A percentile compares a stretch with the other conserved stretches of the same genome.
These are phyloP conservation scores for Typhlomys cinereus DNA, from an alignment of 2,113 vertebrate species.

Conservation along the genomic window DNA sequence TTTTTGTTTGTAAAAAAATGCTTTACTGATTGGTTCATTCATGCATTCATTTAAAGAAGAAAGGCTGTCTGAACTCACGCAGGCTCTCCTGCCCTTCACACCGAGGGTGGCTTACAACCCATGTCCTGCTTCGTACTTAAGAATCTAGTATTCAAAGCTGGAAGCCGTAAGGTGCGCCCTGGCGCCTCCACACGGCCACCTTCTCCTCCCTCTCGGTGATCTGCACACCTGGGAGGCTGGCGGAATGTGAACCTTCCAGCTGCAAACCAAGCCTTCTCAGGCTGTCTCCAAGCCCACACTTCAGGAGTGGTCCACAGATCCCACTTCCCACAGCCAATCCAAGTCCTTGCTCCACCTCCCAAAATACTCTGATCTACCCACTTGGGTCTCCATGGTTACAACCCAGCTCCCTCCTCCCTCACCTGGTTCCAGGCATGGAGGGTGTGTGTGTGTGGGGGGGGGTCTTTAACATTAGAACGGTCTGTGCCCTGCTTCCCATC, in stretches of 20 bases:
- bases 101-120: no score
- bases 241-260: not conserved
- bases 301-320: not conserved
- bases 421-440: not conserved
- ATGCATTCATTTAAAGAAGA: no score
- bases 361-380: not conserved
- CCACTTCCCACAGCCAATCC: not conserved
- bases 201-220: fast-evolving
- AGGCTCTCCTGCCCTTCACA: no score
- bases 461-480: no score
- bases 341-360: fast-evolving
- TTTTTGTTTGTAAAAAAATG: no score
- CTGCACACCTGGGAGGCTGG: not conserved
- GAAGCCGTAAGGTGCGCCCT: no score
- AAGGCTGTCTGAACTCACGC: no score
- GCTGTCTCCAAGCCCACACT: not conserved
- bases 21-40: no score
- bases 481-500: not conserved
- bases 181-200: not conserved
- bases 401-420: not conserved
- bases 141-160: no score
- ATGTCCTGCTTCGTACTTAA: no score
- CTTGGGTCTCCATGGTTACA: fast-evolving
- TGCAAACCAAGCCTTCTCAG: not conserved
- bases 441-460: not conserved